Evolutionary conservation across 2,113 vertebrate genomes (phyloP).

Genomic region (Caranx melampygus): DNA sequence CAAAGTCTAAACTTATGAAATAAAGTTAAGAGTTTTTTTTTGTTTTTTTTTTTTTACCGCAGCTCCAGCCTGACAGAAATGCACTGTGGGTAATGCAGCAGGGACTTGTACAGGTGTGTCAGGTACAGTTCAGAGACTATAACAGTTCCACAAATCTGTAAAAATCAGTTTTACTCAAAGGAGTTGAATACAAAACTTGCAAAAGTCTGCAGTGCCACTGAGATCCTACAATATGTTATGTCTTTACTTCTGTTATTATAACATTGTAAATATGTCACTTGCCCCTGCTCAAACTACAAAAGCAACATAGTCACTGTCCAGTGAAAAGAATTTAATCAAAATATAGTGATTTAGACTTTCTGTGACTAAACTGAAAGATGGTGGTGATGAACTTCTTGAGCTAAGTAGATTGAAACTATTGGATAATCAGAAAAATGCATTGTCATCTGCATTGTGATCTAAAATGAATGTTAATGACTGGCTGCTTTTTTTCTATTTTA

Average conservation of each 20-base stretch:
- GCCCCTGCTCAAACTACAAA: not conserved
- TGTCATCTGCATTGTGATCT: not conserved
- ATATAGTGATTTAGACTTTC: not conserved
- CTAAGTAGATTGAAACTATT: not conserved
- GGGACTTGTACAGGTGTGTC: slow-evolving; percentile 7
- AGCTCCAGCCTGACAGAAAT: slow-evolving; percentile 7
- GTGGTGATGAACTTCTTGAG: not conserved
- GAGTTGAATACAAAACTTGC: too few species aligned
- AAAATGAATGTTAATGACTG: not conserved
- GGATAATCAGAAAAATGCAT: not conserved
- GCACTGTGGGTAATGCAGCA: slow-evolving; percentile 21
- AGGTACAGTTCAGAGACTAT: slow-evolving; percentile 16
- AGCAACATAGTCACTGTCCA: too few species aligned
- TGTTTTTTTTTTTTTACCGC: too few species aligned
- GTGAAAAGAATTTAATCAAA: not conserved
- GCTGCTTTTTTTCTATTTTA: not conserved
- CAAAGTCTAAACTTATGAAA: too few species aligned
- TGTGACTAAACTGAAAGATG: not conserved
- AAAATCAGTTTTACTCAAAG: too few species aligned
- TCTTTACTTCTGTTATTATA: not conserved
- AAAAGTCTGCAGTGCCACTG: not conserved
- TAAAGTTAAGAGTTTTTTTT: too few species aligned
- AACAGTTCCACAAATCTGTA: not conserved
- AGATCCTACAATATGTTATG: not conserved
- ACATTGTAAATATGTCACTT: not conserved